These are phyloP conservation scores for Synaphobranchus kaupii DNA, from an alignment of 2,797 vertebrate species.

Conservation along the genomic window DNA sequence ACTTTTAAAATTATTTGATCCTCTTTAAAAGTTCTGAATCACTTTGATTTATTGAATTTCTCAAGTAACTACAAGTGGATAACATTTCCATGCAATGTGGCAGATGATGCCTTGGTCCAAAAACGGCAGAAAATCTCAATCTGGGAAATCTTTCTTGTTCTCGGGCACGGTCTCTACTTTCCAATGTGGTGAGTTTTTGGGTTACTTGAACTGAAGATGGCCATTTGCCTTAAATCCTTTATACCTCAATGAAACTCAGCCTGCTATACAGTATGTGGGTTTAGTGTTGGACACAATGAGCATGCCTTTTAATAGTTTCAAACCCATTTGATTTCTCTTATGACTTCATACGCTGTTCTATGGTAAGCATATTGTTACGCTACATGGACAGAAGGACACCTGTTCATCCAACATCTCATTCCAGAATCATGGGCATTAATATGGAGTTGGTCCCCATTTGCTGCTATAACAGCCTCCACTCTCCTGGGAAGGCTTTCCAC, in stretches of 20 bases:
- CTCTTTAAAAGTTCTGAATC: not conserved
- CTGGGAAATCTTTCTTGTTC: not conserved
- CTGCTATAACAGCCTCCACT: no score
- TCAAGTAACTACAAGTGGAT: not conserved
- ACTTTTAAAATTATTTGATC: not conserved
- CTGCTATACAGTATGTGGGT: not conserved
- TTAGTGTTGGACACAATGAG: not conserved
- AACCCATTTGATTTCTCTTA: not conserved
- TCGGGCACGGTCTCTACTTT: not conserved
- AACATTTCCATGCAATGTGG: not conserved
- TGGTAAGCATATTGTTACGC: no score
- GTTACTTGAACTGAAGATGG: not conserved
- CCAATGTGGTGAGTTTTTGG: not conserved
- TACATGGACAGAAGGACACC: no score
- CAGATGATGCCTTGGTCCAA: not conserved
- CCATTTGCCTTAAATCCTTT: not conserved
- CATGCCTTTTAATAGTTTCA: not conserved
- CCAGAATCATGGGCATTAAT: no score
- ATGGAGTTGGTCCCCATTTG: no score
- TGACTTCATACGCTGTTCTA: no score
- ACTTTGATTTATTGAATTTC: no score
- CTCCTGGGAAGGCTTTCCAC: no score
- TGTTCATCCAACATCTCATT: no score
- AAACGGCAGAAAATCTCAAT: not conserved
- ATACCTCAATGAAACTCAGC: not conserved